Conservation (phyloP, 2,113 vertebrate genomes). For the Tupaia tana region DNA sequence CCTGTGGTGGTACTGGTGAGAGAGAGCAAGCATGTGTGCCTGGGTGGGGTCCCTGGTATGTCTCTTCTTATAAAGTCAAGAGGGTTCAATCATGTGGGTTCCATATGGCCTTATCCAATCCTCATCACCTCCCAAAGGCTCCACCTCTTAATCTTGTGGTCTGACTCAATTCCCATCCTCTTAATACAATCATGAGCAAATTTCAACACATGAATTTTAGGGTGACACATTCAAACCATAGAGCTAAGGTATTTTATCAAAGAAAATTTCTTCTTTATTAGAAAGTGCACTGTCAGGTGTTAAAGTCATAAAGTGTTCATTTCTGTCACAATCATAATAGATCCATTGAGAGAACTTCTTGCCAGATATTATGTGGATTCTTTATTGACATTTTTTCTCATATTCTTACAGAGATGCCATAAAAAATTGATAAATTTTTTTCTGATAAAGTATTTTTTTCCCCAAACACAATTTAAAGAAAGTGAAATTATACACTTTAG, state of each 20-base stretch:
- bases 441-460: background rate
- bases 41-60: too few relatives aligned
- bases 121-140: too few relatives aligned
- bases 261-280: background rate
- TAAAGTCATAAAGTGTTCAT: background rate
- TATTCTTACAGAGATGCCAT: background rate
- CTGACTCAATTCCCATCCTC: too few relatives aligned
- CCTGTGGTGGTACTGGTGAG: too few relatives aligned
- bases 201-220: too few relatives aligned
- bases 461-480: background rate
- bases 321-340: background rate
- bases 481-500: background rate
- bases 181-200: too few relatives aligned
- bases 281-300: background rate
- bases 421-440: background rate
- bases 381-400: background rate
- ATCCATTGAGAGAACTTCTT: background rate
- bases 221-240: too few relatives aligned
- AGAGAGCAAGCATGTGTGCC: too few relatives aligned
- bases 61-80: too few relatives aligned
- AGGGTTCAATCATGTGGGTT: too few relatives aligned
- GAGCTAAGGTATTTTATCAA: background rate
- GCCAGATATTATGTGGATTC: background rate
- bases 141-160: too few relatives aligned
- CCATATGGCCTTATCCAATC: too few relatives aligned